Evolutionary conservation across 2,113 vertebrate species (phyloP), one percentile per base, ranked within the genome.

Genomic region (Prinia subflava): DNA sequence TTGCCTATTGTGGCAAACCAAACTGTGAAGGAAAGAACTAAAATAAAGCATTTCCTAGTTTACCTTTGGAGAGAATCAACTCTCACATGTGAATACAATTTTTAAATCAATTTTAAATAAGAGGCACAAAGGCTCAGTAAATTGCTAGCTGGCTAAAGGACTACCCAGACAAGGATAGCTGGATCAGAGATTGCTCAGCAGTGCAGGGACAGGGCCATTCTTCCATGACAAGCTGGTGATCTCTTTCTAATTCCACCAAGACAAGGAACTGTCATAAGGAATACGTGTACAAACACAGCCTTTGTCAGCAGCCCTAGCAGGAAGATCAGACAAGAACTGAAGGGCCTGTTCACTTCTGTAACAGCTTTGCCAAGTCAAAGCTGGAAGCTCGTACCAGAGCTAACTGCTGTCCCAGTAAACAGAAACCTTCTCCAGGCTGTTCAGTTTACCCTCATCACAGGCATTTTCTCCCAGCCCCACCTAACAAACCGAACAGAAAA

Each of bases 51-150:
- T 56, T 91, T 87, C 20, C 77, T 49, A 7, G 13, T 1, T 10
- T 57, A 47, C 41, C 33, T 71, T 33, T 13, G n/a, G 60, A 82
- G 33, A 78, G 39, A 78, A 39, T 11, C 52, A 63, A 23, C 21
- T 50, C 10, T n/a, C 15, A 10, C 1, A 28, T 0, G 2, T 1
- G 17, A 79, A 47, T 1, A 37, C 0, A 0, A 2, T 21, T 47
- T 62, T 31, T 13, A 5, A 8, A 15, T 28, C 46, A 0, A 4
- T 88, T 65, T 71, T 24, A 19, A 75, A 0, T 28, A 59, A 35
- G 24, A 68, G 16, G 46, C 18, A 60, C 12, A 53, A 69, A 7
- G 67, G 31, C 59, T 69, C 62, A 50, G 21, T 49, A 16, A 82
- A 70, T 28, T 11, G 10, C 14, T 84, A 35, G 42, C 7, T 28